A percentile compares a stretch with the other conserved stretches of the same genome.
Conservation (phyloP, 2,797 vertebrate genomes). For the Dallia pectoralis region DNA sequence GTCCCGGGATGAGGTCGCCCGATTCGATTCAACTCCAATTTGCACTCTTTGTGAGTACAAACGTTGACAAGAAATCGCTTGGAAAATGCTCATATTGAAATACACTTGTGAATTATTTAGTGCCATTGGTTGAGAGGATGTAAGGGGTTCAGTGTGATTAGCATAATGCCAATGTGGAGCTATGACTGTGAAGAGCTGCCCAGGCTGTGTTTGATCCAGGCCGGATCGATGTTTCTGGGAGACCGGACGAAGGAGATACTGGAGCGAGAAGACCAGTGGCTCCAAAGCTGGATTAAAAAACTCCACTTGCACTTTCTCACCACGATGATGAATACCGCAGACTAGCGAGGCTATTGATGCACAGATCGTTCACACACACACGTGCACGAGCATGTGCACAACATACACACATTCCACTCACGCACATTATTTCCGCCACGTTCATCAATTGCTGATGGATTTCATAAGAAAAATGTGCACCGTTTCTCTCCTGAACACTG, state of each 20-base stretch:
- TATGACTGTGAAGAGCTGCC: neutral
- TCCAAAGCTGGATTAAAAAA: neutral
- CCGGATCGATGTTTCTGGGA: neutral
- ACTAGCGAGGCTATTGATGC: conserved; percentile 10
- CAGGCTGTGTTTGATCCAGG: neutral
- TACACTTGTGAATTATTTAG: neutral
- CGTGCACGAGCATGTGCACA: conserved; percentile 2
- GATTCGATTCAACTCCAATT: neutral
- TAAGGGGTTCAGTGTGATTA: neutral
- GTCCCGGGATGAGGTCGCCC: neutral
- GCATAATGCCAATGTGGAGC: neutral
- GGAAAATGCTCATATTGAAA: neutral
- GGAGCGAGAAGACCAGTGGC: neutral
- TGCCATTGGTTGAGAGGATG: neutral
- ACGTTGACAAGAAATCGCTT: neutral
- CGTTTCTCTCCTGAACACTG: neutral
- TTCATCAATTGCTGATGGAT: neutral
- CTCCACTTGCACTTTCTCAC: neutral
- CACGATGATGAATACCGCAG: neutral
- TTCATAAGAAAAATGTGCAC: neutral
- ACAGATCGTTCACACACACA: neutral
- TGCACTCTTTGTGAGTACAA: neutral
- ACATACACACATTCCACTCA: neutral
- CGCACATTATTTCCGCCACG: neutral
- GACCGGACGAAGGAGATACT: too few relatives aligned